Evolutionary conservation across 2,797 vertebrate genomes (phyloP).

Genomic region (Malacoctenus gilli): DNA sequence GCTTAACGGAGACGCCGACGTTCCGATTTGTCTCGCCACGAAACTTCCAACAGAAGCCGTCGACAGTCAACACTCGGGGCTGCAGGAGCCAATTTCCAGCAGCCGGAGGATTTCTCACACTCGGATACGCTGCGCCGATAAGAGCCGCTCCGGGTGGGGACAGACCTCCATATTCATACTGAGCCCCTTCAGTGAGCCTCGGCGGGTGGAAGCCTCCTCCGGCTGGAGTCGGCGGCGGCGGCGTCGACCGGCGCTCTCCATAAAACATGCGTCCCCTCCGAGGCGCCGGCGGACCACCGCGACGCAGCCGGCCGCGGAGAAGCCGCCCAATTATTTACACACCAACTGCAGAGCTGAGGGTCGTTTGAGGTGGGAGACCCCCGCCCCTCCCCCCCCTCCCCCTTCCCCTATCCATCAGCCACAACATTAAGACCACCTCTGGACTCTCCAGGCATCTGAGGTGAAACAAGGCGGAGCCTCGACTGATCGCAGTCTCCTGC

Average conservation of each 20-base stretch:
- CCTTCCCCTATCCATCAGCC: too few relatives aligned
- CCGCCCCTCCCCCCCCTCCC: too few relatives aligned
- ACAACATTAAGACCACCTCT: too few relatives aligned
- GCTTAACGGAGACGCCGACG: too few relatives aligned
- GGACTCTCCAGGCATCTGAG: too few relatives aligned
- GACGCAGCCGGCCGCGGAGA: slow-evolving; percentile 23
- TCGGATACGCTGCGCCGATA: slow-evolving; percentile 16
- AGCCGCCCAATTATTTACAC: slow-evolving; percentile 12
- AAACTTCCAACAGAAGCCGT: too few relatives aligned
- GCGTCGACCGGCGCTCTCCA: slow-evolving; percentile 18
- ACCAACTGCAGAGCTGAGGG: background rate
- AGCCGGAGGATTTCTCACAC: slow-evolving; percentile 21
- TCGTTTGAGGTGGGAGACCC: background rate
- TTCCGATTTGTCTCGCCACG: too few relatives aligned
- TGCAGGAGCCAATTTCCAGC: slow-evolving; percentile 6
- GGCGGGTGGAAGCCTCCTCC: slow-evolving; percentile 31
- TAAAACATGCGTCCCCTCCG: slow-evolving; percentile 21
- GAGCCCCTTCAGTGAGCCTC: slow-evolving; percentile 49
- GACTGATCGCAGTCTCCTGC: too few relatives aligned
- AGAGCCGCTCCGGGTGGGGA: slow-evolving; percentile 21
- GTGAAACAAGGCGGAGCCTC: too few relatives aligned
- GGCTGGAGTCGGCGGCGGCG: slow-evolving; percentile 14
- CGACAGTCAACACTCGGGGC: slow-evolving; percentile 5
- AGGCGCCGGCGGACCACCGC: slow-evolving; percentile 3
- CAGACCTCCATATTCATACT: slow-evolving; percentile 55